Percentiles rank a stretch among this genome's conserved stretches.
phyloP scores from a whole-genome alignment of 2,888 invertebrate species.

The Caradrina kadenii region DNA sequence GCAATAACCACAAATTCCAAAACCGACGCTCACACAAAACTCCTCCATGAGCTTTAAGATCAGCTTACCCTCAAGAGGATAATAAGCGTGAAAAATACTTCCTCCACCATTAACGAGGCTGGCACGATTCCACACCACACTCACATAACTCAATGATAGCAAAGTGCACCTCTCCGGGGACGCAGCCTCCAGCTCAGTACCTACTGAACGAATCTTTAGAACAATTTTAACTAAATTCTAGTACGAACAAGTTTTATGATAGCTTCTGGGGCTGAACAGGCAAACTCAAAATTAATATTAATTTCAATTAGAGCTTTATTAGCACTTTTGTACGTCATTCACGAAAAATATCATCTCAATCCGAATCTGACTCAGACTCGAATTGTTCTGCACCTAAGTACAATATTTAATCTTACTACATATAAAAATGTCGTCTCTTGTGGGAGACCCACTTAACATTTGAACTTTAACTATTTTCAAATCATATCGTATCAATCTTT shows the following conservation, averaged over 20 bases:
- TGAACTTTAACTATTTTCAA: too few species aligned
- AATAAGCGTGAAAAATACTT: slow-evolving; percentile 52
- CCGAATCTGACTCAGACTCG: too few species aligned
- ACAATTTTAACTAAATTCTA: background rate
- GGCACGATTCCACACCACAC: slow-evolving; percentile 44
- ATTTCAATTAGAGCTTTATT: too few species aligned
- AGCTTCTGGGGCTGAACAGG: too few species aligned
- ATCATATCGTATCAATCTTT: too few species aligned
- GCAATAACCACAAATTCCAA: slow-evolving; percentile 19
- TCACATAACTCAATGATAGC: slow-evolving; percentile 42
- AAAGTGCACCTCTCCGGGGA: slow-evolving; percentile 44
- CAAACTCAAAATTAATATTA: too few species aligned
- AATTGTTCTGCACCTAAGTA: too few species aligned
- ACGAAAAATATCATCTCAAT: too few species aligned
- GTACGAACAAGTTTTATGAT: background rate
- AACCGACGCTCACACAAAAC: background rate
- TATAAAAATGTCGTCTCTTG: too few species aligned
- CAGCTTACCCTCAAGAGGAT: slow-evolving; percentile 36
- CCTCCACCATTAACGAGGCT: slow-evolving; percentile 47
- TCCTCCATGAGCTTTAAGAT: slow-evolving; percentile 11
- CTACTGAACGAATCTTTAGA: background rate
- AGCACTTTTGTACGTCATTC: too few species aligned
- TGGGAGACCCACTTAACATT: too few species aligned
- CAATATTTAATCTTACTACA: too few species aligned
- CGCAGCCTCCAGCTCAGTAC: slow-evolving; percentile 6